phyloP scores from a whole-genome alignment of 2,888 invertebrate species.

The Orthonevra nobilis region DNA sequence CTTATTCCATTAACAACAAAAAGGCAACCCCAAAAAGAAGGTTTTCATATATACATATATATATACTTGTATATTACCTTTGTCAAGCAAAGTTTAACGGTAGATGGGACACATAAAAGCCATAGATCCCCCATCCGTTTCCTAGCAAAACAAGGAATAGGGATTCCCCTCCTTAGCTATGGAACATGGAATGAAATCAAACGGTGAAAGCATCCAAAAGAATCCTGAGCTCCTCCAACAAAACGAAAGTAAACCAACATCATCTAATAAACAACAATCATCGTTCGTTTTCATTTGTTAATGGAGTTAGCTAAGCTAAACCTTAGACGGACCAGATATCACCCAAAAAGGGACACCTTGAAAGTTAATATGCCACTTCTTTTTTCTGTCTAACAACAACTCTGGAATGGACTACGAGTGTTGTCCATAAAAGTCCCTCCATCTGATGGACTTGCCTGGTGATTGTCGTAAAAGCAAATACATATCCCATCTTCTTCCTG shows the following conservation, averaged over 20 bases:
- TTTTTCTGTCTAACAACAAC: neutral
- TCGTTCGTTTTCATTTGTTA: constrained; percentile 55
- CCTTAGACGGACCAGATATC: constrained; percentile 26
- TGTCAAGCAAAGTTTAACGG: constrained; percentile 7
- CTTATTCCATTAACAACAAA: constrained; percentile 22
- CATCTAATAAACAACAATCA: constrained; percentile 66
- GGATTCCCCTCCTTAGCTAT: neutral
- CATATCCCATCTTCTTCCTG: neutral
- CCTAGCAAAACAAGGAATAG: constrained; percentile 19
- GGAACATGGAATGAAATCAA: constrained; percentile 44
- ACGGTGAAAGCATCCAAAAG: constrained; percentile 32
- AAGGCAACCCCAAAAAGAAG: neutral
- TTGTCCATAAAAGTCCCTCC: constrained; percentile 22
- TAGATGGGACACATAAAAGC: constrained; percentile 28
- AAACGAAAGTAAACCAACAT: constrained; percentile 36
- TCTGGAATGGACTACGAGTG: neutral
- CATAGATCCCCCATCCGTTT: constrained; percentile 26
- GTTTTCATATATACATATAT: too few species aligned
- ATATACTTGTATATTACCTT: constrained; percentile 4
- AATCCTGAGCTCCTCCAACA: neutral
- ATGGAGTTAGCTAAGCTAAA: constrained; percentile 5
- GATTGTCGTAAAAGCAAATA: constrained; percentile 6
- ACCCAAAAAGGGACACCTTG: constrained; percentile 52
- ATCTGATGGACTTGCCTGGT: constrained; percentile 37
- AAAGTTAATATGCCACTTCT: constrained; percentile 27